Evolutionary conservation across 2,113 vertebrate genomes (phyloP).

Genomic region (Myodes glareolus): DNA sequence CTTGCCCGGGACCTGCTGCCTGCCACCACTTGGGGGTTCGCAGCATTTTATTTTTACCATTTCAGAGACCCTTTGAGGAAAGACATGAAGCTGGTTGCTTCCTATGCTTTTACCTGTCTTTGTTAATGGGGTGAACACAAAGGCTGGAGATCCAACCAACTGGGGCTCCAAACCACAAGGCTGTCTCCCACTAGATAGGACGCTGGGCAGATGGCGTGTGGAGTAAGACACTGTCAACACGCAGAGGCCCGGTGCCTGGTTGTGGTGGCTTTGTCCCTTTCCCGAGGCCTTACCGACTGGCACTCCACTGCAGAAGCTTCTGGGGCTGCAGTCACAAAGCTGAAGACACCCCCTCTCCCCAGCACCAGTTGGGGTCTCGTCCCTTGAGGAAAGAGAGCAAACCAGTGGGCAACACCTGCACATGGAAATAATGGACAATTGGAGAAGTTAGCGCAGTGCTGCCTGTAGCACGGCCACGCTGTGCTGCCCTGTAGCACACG

Average conservation of each 20-base stretch:
- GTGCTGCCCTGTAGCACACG: too few species aligned
- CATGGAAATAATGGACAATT: too few species aligned
- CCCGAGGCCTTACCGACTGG: background rate
- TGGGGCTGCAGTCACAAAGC: background rate
- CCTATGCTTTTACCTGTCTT: background rate
- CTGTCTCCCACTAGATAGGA: too few species aligned
- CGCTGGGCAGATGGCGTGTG: background rate
- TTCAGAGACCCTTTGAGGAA: background rate
- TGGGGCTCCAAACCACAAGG: background rate
- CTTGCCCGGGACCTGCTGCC: too few species aligned
- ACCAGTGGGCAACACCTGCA: background rate
- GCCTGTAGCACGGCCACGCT: background rate
- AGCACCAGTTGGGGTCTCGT: accelerated
- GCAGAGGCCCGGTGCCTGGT: background rate
- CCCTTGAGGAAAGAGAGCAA: background rate
- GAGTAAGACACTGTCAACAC: too few species aligned
- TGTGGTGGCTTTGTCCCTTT: background rate
- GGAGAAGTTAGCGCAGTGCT: too few species aligned
- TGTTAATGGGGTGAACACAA: background rate
- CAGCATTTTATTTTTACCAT: too few species aligned
- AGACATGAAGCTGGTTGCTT: background rate
- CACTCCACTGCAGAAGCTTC: background rate
- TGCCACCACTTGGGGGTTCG: too few species aligned
- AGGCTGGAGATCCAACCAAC: background rate
- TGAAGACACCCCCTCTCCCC: background rate